Percentiles rank a stretch among this genome's conserved stretches.
phyloP scores from a whole-genome alignment of 2,888 invertebrate species.

The Chirona hameri region DNA sequence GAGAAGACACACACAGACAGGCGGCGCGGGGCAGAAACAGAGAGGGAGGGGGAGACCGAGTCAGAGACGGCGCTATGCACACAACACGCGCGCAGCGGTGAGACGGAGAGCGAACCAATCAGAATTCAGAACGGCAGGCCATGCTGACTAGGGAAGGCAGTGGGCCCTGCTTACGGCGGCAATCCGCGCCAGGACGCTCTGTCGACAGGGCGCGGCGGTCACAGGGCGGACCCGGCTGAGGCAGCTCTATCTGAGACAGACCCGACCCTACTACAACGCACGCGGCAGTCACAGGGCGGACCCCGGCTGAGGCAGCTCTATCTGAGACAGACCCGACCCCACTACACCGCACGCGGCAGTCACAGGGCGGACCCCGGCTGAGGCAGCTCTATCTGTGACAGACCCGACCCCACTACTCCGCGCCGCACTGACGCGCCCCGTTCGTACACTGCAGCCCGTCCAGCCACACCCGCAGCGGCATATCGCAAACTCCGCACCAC shows the following conservation, averaged over 20 bases:
- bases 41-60: background rate
- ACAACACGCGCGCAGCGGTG: background rate
- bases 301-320: background rate
- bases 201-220: background rate
- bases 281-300: background rate
- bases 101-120: background rate
- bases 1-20: background rate
- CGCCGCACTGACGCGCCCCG: too few species aligned
- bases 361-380: background rate
- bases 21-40: background rate
- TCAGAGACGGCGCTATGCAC: background rate
- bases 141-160: slow-evolving; percentile 8
- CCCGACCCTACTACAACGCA: too few species aligned
- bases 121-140: background rate
- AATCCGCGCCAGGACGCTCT: background rate
- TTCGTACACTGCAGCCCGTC: too few species aligned
- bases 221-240: too few species aligned
- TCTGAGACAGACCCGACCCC: too few species aligned
- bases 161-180: slow-evolving; percentile 1
- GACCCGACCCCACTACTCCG: too few species aligned
- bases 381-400: background rate
- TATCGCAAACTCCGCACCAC: too few species aligned
- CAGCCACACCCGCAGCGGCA: too few species aligned
- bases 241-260: too few species aligned
- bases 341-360: too few species aligned